Conservation (phyloP, 2,113 vertebrate genomes). For the Hemiscyllium ocellatum region DNA sequence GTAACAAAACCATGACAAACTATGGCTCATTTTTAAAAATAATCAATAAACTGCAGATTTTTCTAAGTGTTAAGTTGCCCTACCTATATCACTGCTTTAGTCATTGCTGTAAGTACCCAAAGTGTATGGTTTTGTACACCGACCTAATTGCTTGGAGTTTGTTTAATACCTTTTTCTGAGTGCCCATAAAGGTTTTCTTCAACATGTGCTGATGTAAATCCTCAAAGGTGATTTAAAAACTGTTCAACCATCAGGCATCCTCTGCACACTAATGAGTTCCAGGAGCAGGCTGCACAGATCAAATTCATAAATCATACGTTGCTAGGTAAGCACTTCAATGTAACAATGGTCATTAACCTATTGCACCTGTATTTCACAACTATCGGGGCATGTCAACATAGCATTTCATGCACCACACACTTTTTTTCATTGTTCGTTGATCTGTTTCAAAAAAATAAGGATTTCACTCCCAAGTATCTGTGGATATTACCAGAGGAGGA, state of each 20-base stretch:
- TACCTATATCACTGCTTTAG: neutral
- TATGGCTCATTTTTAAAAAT: neutral
- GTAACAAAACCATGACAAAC: neutral
- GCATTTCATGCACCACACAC: neutral
- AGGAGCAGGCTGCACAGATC: neutral
- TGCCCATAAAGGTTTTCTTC: slow-evolving; percentile 17
- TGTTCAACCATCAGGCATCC: neutral
- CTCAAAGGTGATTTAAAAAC: slow-evolving; percentile 5
- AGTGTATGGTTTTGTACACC: neutral
- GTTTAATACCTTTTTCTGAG: neutral
- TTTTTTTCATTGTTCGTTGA: neutral
- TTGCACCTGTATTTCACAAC: slow-evolving; percentile 8
- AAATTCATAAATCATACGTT: neutral
- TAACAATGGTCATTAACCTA: neutral
- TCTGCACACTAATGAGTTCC: slow-evolving; percentile 10
- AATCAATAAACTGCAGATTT: neutral
- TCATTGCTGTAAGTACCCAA: neutral
- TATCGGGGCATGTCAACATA: neutral
- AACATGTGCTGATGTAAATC: neutral
- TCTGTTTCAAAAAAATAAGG: neutral
- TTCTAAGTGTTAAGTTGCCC: neutral
- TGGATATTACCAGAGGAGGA: too few relatives aligned
- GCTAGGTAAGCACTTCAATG: neutral
- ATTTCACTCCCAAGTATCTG: neutral
- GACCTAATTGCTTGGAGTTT: neutral